A percentile compares a stretch with the other conserved stretches of the same genome.
These are phyloP conservation scores for Megalops atlanticus DNA, from an alignment of 2,113 vertebrate species.

Conservation along the genomic window DNA sequence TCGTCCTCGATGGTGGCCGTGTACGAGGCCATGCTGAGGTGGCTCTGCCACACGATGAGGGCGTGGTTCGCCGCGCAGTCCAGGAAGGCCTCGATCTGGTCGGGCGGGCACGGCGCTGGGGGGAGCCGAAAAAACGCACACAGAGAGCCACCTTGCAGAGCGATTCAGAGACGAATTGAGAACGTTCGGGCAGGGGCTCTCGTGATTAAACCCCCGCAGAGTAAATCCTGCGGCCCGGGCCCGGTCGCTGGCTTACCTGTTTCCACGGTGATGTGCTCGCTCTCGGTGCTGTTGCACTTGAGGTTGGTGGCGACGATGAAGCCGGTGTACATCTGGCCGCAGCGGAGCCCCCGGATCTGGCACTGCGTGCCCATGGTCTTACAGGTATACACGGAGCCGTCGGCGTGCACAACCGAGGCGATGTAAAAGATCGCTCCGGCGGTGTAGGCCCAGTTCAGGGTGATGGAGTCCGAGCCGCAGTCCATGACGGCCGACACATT, in stretches of 20 bases:
- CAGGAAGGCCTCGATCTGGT: conserved; percentile 46
- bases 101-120: conserved; percentile 67
- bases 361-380: conserved; percentile 48
- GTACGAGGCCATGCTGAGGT: conserved; percentile 49
- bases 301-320: conserved; percentile 63
- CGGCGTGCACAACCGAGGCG: conserved; percentile 46
- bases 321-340: conserved; percentile 62
- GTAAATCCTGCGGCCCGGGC: no score
- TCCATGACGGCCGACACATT: conserved; percentile 54
- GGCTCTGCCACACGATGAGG: conserved; percentile 60
- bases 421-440: conserved; percentile 59
- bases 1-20: conserved; percentile 59
- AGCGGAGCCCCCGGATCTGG: conserved; percentile 57
- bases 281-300: conserved; percentile 70
- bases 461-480: conserved; percentile 59
- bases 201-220: neutral
- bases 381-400: conserved; percentile 55
- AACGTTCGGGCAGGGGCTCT: neutral
- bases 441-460: conserved; percentile 54
- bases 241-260: conserved; percentile 71
- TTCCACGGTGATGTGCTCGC: conserved; percentile 51
- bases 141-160: no score
- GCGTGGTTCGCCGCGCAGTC: conserved; percentile 65
- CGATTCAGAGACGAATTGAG: neutral
- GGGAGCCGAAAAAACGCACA: no score